A percentile compares a stretch with the other conserved stretches of the same genome.
Evolutionary conservation across 2,797 vertebrate species (phyloP).

Genomic region (Momotus momota): DNA sequence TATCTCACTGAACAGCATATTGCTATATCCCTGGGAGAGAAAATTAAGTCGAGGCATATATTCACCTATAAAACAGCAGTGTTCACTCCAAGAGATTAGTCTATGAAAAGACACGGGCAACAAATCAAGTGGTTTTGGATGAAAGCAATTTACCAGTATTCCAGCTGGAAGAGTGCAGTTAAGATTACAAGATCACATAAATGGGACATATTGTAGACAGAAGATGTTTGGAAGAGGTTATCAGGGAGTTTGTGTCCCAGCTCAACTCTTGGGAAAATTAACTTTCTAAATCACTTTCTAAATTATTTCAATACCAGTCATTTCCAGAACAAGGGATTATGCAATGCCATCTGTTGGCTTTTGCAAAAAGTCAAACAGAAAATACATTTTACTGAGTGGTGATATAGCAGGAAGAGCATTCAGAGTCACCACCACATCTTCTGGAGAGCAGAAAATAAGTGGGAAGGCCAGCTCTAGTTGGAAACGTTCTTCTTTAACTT

Average conservation of each 20-base stretch:
- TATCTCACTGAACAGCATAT: background rate
- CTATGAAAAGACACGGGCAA: slow-evolving; percentile 49
- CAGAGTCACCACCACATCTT: background rate
- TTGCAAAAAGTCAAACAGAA: background rate
- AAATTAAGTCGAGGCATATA: background rate
- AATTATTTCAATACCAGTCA: background rate
- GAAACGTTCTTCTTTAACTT: background rate
- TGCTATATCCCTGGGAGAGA: background rate
- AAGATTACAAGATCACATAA: slow-evolving; percentile 35
- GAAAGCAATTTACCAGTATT: slow-evolving; percentile 16
- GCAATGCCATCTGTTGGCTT: slow-evolving; percentile 52
- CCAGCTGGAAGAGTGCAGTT: slow-evolving; percentile 59
- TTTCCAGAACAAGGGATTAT: background rate
- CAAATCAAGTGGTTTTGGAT: slow-evolving; percentile 13
- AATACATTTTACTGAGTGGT: background rate
- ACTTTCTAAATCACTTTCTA: background rate
- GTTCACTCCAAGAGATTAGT: slow-evolving; percentile 21
- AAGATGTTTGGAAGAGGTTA: slow-evolving; percentile 48
- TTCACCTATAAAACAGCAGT: background rate
- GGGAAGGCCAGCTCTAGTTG: background rate
- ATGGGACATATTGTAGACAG: slow-evolving; percentile 27
- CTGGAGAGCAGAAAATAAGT: background rate
- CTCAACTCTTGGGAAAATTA: slow-evolving; percentile 30
- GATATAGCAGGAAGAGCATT: background rate
- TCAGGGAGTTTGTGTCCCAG: background rate